Percentiles rank a stretch among this genome's conserved stretches.
Conservation (phyloP, 2,113 vertebrate species). For the Neotoma lepida region DNA sequence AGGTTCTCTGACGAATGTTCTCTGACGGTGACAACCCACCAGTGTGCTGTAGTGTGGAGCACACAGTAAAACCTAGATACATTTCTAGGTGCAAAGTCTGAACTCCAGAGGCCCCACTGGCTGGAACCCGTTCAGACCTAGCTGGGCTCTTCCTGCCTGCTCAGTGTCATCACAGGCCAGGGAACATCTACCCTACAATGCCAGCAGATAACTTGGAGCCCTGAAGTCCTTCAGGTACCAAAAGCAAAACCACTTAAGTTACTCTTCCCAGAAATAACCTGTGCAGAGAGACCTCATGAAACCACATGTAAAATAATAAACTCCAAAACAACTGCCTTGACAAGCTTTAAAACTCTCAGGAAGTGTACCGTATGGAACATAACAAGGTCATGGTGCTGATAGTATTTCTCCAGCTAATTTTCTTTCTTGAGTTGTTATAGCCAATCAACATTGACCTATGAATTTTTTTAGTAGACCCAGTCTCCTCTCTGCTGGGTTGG, state of each 20-base stretch:
- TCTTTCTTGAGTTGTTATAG: conserved; percentile 78
- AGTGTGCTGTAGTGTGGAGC: background rate
- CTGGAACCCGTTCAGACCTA: background rate
- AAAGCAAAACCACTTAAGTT: background rate
- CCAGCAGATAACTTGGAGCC: background rate
- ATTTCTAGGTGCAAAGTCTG: background rate
- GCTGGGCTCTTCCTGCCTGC: background rate
- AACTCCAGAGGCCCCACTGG: background rate
- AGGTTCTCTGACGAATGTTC: background rate
- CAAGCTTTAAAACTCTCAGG: background rate
- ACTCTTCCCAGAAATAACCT: background rate
- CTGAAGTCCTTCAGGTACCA: background rate
- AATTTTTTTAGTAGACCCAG: conserved; percentile 80
- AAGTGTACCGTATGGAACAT: background rate
- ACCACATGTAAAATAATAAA: background rate
- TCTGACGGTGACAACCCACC: background rate
- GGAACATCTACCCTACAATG: background rate
- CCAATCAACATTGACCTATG: conserved; percentile 75
- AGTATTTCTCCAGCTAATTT: conserved; percentile 81
- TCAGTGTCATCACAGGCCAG: background rate
- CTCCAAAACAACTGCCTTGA: background rate
- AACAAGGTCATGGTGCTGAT: conserved; percentile 67
- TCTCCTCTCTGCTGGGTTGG: conserved; percentile 68
- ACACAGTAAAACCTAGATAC: background rate
- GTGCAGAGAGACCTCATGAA: conserved; percentile 21